These are phyloP conservation scores for Sebastiscus albofasciatus DNA, from an alignment of 2,797 vertebrate species.

Conservation along the genomic window DNA sequence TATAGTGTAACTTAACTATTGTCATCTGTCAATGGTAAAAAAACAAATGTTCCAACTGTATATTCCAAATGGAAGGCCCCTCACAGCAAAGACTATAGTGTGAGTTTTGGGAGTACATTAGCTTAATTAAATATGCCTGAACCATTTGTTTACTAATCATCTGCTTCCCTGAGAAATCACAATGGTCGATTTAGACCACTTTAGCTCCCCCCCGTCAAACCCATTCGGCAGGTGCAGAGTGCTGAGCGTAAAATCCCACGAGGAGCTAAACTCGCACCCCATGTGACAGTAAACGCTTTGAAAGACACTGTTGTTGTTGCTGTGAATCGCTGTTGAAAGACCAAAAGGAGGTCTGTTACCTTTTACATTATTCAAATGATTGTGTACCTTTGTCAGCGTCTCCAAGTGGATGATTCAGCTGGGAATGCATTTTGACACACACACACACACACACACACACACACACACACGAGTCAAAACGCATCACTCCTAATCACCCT, in stretches of 20 bases:
- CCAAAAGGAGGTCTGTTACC: constrained; percentile 24
- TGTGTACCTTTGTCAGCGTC: constrained; percentile 43
- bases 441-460: constrained; percentile 2
- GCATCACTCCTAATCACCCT: constrained; percentile 39
- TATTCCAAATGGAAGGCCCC: neutral
- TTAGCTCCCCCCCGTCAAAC: constrained; percentile 47
- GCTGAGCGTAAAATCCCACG: constrained; percentile 46
- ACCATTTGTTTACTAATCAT: constrained; percentile 72
- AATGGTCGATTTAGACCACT: constrained; percentile 63
- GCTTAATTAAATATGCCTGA: constrained; percentile 67
- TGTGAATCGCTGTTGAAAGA: constrained; percentile 40
- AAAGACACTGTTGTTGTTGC: constrained; percentile 42
- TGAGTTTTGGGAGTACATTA: constrained; percentile 34
- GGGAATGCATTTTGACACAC: constrained; percentile 16
- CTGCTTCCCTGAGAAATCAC: constrained; percentile 70
- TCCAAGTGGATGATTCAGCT: constrained; percentile 33
- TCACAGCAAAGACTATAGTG: neutral
- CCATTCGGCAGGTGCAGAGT: constrained; percentile 61
- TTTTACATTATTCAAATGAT: constrained; percentile 36
- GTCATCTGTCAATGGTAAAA: neutral
- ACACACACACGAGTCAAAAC: constrained; percentile 3
- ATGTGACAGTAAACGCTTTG: constrained; percentile 52
- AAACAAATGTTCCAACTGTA: neutral
- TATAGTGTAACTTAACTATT: neutral
- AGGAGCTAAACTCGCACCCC: constrained; percentile 43